These are phyloP conservation scores for Rhynchonycteris naso DNA, from an alignment of 2,797 vertebrate genomes.

Conservation along the genomic window DNA sequence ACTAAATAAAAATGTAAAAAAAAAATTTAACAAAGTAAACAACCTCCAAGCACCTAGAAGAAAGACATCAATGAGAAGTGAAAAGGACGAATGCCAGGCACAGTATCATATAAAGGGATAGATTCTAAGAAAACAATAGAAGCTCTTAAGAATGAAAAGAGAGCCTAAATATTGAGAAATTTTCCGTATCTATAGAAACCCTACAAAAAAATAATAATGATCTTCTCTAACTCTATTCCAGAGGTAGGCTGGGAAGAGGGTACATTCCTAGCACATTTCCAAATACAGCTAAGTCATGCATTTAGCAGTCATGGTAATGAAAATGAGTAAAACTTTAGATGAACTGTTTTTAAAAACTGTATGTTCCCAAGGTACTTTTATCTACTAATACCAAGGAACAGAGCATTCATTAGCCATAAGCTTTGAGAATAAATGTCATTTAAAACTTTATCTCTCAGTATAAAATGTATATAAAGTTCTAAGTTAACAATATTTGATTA, in stretches of 20 bases:
- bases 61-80: not conserved
- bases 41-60: not conserved
- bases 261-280: not conserved
- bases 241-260: not conserved
- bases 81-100: not conserved
- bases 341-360: not conserved
- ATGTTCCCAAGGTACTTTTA: not conserved
- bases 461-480: not conserved
- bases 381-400: conserved; percentile 34
- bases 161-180: not conserved
- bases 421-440: conserved; percentile 18
- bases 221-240: not conserved
- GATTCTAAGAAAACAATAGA: not conserved
- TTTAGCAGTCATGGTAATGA: not conserved
- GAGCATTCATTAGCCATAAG: not conserved
- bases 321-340: not conserved
- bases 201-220: not conserved
- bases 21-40: not conserved
- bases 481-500: conserved; percentile 9
- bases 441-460: not conserved
- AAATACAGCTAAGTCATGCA: not conserved
- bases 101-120: not conserved
- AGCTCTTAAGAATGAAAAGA: not conserved
- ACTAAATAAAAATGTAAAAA: too few species aligned
- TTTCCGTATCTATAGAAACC: not conserved